These are phyloP conservation scores for Puffinus mauretanicus DNA, from an alignment of 2,113 vertebrate genomes.

Conservation along the genomic window DNA sequence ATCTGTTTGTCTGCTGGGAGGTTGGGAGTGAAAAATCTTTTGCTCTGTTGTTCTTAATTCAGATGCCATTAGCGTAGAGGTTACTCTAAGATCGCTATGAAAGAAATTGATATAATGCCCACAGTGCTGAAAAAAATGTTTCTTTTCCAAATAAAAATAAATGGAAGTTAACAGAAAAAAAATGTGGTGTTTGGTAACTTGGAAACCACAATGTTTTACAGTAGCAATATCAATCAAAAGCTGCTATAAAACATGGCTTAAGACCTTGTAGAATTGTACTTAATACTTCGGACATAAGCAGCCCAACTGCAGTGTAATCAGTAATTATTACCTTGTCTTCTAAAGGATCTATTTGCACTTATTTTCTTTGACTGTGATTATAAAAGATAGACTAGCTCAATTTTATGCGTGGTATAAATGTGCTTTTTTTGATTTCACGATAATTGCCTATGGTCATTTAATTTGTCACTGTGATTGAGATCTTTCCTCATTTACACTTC, in stretches of 20 bases:
- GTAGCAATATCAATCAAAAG: slow-evolving; percentile 4
- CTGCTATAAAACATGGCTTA: background rate
- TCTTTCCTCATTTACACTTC: slow-evolving; percentile 45
- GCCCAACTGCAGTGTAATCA: background rate
- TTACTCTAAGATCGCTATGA: background rate
- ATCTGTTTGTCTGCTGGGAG: slow-evolving; percentile 11
- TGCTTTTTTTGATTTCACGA: background rate
- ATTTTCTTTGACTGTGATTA: background rate
- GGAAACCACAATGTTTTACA: slow-evolving; percentile 2
- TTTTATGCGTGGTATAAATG: slow-evolving; percentile 7
- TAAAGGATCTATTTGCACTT: background rate
- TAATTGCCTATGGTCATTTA: background rate
- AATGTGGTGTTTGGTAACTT: background rate
- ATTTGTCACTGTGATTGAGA: slow-evolving; percentile 14
- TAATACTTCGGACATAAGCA: background rate
- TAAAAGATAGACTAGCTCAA: background rate
- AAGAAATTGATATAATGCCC: background rate
- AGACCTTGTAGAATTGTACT: background rate
- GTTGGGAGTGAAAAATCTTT: slow-evolving; percentile 35
- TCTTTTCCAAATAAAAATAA: slow-evolving; percentile 22
- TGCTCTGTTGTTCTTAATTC: slow-evolving; percentile 33
- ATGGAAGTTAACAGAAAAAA: background rate
- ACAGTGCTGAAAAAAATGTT: background rate
- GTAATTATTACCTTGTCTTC: slow-evolving; percentile 23
- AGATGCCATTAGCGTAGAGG: slow-evolving; percentile 5